Base-by-base conservation (phyloP, 37 sponge, comb jelly and placozoan species). In the Haliclona indistincta region DNA sequence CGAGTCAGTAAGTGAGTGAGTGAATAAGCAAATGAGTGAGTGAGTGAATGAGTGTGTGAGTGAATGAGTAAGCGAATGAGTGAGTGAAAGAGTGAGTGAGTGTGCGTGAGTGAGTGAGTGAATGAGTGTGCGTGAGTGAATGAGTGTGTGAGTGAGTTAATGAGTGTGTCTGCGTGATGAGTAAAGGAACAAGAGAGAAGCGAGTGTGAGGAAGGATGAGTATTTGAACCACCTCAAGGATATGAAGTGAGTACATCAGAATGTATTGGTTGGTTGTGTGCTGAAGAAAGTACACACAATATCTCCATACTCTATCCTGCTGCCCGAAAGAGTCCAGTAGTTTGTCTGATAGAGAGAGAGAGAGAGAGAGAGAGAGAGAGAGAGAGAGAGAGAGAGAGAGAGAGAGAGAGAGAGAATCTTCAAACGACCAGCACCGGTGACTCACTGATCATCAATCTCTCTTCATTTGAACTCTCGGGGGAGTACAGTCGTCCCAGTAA, bases 181-280 rank as follows among this genome's bases (percentile, higher is more conserved):
- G 17, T 8, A 20, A 30, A 60, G 62, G 25, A 30, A 60, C 29
- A 49, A 17, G 17, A 17, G 17, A 20, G 25, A 30, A 60, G 62
- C 8, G 62, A 60, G 62, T 8, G 62, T 28, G 62, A n/a, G 40
- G 38, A 10, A 34, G 40, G 15, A 4, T 7, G 40, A 65, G 8
- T 35, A 10, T 35, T 5, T n/a, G 37, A n/a, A 42, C 20, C 43
- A 89, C 91, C 85, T 94, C 95, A 15, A 91, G 45, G 29, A 87
- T 70, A 55, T 87, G 87, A 39, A 91, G 85, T 1, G 91, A 72
- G 73, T 87, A 94, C 91, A 94, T 86, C 62, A 85, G 66, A 6
- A 87, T 75, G 55, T 78, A 71, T 19, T 87, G 75, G 51, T 94
- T 87, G 23, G 45, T 54, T 1, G 95, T 80, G 30, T 87, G 43